phyloP scores from a whole-genome alignment of 2,888 invertebrate genomes.

The Drosophila tripunctata region DNA sequence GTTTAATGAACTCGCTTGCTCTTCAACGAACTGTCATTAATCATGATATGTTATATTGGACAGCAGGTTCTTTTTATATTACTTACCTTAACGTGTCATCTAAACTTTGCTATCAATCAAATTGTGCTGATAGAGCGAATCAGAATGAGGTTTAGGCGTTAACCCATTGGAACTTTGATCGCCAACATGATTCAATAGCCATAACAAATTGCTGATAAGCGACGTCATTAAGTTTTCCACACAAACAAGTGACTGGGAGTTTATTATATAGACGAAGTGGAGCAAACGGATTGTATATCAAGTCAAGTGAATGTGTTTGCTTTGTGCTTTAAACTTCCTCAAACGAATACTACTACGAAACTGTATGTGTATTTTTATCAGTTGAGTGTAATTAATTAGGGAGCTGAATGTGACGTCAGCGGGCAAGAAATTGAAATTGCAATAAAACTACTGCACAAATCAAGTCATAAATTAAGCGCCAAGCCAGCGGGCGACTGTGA shows the following conservation, averaged over 20 bases:
- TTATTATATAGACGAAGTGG: too few species aligned
- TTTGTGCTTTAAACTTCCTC: not conserved
- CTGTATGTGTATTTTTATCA: conserved; percentile 18
- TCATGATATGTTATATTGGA: conserved; percentile 20
- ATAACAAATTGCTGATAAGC: conserved; percentile 26
- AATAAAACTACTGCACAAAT: conserved; percentile 46
- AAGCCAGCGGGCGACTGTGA: conserved; percentile 38
- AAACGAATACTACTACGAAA: not conserved
- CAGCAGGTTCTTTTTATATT: not conserved
- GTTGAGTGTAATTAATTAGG: conserved; percentile 45
- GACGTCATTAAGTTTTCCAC: conserved; percentile 8
- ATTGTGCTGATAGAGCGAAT: conserved; percentile 19
- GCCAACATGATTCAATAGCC: conserved; percentile 17
- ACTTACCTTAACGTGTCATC: conserved; percentile 1
- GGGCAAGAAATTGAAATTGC: conserved; percentile 25
- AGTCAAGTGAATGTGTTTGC: conserved; percentile 6
- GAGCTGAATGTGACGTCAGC: conserved; percentile 38
- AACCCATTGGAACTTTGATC: conserved; percentile 11
- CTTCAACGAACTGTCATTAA: conserved; percentile 18
- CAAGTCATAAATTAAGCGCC: conserved; percentile 58
- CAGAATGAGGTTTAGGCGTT: not conserved
- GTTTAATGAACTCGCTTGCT: conserved; percentile 42
- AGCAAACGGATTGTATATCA: conserved; percentile 18
- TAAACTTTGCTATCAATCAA: conserved; percentile 7
- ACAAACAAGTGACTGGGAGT: conserved; percentile 13